Conservation (phyloP, 2,888 invertebrate species). For the Chironomus tentans region DNA sequence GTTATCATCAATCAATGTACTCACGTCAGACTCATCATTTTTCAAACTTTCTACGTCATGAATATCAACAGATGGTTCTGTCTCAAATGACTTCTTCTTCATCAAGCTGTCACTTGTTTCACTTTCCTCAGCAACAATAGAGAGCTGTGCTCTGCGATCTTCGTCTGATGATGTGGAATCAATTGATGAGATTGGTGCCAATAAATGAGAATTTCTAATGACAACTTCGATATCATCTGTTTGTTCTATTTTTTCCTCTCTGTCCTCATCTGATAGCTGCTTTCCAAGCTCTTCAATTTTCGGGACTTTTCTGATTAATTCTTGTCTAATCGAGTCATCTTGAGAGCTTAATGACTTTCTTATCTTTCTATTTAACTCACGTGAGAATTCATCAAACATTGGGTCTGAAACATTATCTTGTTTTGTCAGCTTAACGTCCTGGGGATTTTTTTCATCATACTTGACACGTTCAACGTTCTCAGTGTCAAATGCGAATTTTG, state of each 20-base stretch:
- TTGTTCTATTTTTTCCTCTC: constrained; percentile 15
- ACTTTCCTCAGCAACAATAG: constrained; percentile 38
- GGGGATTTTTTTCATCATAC: background rate
- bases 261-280: constrained; percentile 20
- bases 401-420: background rate
- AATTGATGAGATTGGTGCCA: constrained; percentile 41
- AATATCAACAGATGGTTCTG: background rate
- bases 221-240: background rate
- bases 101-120: constrained; percentile 30
- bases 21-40: constrained; percentile 31
- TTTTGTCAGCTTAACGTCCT: background rate
- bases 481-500: background rate
- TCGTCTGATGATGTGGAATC: constrained; percentile 43
- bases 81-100: constrained; percentile 4
- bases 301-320: background rate
- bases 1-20: constrained; percentile 22
- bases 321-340: background rate
- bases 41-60: constrained; percentile 13
- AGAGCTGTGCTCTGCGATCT: constrained; percentile 34
- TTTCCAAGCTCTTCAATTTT: constrained; percentile 20
- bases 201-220: constrained; percentile 26
- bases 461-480: background rate
- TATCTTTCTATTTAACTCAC: background rate
- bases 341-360: background rate
- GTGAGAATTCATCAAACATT: constrained; percentile 2